Percentiles rank a stretch among this genome's conserved stretches.
These are phyloP conservation scores for Aquatica leii DNA, from an alignment of 2,888 invertebrate genomes.

Conservation along the genomic window DNA sequence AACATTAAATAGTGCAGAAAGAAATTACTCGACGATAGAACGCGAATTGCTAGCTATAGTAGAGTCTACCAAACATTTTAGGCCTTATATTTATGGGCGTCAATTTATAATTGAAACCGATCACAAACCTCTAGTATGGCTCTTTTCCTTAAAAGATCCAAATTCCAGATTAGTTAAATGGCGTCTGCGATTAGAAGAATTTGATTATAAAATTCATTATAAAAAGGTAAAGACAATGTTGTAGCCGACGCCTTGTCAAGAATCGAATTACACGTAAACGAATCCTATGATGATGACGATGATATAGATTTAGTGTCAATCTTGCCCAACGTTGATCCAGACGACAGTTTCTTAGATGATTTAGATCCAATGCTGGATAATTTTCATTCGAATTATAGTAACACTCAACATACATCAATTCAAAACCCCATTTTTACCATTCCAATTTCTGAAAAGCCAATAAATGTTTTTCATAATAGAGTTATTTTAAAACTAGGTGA, in stretches of 20 bases:
- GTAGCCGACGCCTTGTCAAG: conserved; percentile 28
- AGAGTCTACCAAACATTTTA: conserved; percentile 4
- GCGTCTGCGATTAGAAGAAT: conserved; percentile 24
- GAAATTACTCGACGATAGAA: conserved; percentile 4
- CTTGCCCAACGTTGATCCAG: no score
- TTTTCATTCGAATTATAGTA: no score
- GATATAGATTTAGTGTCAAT: no score
- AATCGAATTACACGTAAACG: conserved; percentile 23
- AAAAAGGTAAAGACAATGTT: conserved; percentile 31
- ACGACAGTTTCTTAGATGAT: no score
- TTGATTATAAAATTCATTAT: conserved; percentile 22
- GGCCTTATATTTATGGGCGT: conserved; percentile 12
- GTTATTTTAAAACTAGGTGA: conserved; percentile 19
- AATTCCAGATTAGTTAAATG: conserved; percentile 10
- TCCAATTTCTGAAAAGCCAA: conserved; percentile 23
- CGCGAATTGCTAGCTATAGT: not conserved
- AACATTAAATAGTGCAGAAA: conserved; percentile 4
- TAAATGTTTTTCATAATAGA: conserved; percentile 12
- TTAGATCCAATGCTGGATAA: no score
- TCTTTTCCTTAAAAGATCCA: conserved; percentile 24
- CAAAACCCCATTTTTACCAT: conserved; percentile 16
- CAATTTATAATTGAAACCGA: conserved; percentile 26
- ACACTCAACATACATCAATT: conserved; percentile 13
- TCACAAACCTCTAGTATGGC: conserved; percentile 29
- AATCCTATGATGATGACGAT: no score